Evolutionary conservation across 2,888 invertebrate genomes (phyloP).

Genomic region (Fabriciana adippe): DNA sequence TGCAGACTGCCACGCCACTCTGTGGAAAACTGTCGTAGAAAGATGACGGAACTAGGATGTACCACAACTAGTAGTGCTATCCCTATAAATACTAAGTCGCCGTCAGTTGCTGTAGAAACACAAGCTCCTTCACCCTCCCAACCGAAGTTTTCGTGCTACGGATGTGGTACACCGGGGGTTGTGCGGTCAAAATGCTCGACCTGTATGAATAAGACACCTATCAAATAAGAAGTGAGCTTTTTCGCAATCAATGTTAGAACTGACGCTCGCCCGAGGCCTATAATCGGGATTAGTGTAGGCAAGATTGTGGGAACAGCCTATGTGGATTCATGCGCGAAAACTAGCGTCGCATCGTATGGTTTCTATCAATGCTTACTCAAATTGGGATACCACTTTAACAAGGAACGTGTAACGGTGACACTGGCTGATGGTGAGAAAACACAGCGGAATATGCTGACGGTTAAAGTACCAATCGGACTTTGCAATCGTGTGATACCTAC

Average conservation of each 20-base stretch:
- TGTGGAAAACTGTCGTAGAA: slow-evolving; percentile 28
- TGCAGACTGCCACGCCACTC: slow-evolving; percentile 29
- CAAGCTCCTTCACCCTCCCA: slow-evolving; percentile 29
- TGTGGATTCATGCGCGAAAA: slow-evolving; percentile 36
- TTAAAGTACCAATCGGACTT: slow-evolving; percentile 22
- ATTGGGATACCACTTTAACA: slow-evolving; percentile 18
- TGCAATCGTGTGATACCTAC: too few species aligned
- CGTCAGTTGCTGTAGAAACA: neutral
- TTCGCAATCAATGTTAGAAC: slow-evolving; percentile 26
- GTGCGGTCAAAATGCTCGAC: slow-evolving; percentile 28
- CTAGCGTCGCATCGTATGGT: slow-evolving; percentile 32
- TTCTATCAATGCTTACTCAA: slow-evolving; percentile 25
- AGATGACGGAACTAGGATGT: neutral
- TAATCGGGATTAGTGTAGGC: slow-evolving; percentile 22
- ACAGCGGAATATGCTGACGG: neutral
- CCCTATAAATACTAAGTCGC: neutral
- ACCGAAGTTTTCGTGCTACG: slow-evolving; percentile 33
- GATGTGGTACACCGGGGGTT: slow-evolving; percentile 36
- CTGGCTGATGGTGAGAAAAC: slow-evolving; percentile 20
- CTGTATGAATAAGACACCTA: slow-evolving; percentile 2
- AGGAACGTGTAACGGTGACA: neutral
- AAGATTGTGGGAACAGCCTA: slow-evolving; percentile 22
- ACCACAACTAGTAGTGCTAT: neutral
- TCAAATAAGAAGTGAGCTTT: slow-evolving; percentile 21
- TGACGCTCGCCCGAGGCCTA: slow-evolving; percentile 30